phyloP scores from a whole-genome alignment of 2,113 vertebrate species.

The Odobenus rosmarus region DNA sequence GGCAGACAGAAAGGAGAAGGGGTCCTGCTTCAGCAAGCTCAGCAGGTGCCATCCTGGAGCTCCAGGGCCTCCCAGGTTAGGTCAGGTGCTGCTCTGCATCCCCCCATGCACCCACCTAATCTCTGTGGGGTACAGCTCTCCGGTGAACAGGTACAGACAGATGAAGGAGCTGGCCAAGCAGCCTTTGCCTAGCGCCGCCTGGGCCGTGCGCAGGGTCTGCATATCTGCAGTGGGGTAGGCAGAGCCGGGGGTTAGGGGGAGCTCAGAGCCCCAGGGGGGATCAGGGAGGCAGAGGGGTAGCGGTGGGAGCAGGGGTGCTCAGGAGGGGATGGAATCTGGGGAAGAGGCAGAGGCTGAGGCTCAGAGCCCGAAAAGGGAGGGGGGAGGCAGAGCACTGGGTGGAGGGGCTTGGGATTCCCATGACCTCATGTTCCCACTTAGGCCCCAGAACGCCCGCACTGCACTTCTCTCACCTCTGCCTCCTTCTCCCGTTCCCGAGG shows the following conservation, averaged over 20 bases:
- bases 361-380: neutral
- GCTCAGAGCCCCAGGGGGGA: neutral
- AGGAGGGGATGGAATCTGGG: neutral
- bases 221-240: conserved; percentile 76
- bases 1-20: too few relatives aligned
- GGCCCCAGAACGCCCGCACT: neutral
- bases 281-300: neutral
- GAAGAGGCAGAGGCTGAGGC: neutral
- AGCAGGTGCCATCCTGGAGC: neutral
- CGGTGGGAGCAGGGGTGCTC: neutral
- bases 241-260: neutral
- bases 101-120: conserved; percentile 82
- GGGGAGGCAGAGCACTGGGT: rapidly evolving
- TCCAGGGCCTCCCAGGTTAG: neutral
- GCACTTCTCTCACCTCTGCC: neutral
- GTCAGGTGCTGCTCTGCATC: neutral
- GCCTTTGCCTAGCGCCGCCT: conserved; percentile 90
- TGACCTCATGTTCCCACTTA: neutral
- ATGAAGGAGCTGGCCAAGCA: conserved; percentile 90
- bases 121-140: conserved; percentile 91
- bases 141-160: conserved; percentile 89
- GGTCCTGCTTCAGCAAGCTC: neutral
- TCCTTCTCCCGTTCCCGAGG: neutral
- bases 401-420: neutral
- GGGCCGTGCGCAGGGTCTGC: conserved; percentile 80